Evolutionary conservation across 2,797 vertebrate species (phyloP).

Genomic region (Gambusia yucatana): DNA sequence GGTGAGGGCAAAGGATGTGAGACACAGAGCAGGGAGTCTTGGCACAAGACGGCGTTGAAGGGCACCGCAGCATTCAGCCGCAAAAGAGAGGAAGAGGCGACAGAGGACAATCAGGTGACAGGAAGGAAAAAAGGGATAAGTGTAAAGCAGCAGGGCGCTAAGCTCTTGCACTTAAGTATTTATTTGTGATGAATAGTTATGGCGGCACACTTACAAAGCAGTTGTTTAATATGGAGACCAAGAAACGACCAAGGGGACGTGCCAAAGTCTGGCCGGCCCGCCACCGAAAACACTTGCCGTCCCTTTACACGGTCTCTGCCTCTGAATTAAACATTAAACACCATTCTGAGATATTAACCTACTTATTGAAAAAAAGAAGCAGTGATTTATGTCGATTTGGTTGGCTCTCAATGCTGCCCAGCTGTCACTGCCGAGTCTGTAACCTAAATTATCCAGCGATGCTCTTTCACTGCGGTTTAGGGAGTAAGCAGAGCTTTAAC

Average conservation of each 20-base stretch:
- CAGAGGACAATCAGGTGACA: constrained; percentile 73
- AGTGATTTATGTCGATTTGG: constrained; percentile 81
- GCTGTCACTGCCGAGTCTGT: constrained; percentile 77
- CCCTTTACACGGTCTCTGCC: constrained; percentile 72
- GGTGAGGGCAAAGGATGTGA: constrained; percentile 72
- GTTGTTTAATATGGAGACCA: constrained; percentile 79
- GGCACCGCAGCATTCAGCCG: constrained; percentile 66
- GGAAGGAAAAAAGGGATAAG: constrained; percentile 72
- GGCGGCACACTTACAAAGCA: constrained; percentile 82
- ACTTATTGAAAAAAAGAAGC: constrained; percentile 80
- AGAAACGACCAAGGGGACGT: constrained; percentile 44
- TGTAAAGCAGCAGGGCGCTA: constrained; percentile 78
- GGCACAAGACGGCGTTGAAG: constrained; percentile 77
- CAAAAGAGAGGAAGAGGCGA: constrained; percentile 31
- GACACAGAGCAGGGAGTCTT: constrained; percentile 72
- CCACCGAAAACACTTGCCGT: constrained; percentile 74
- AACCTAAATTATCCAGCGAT: constrained; percentile 84
- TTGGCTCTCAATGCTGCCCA: constrained; percentile 80
- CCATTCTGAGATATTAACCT: constrained; percentile 86
- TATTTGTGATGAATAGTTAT: constrained; percentile 86
- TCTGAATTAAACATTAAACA: constrained; percentile 84
- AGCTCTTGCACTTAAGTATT: constrained; percentile 84
- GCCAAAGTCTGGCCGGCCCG: constrained; percentile 57
- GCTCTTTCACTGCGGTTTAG: constrained; percentile 79
- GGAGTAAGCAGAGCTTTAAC: constrained; percentile 77